Evolutionary conservation across 2,888 invertebrate genomes (phyloP).

Genomic region (Syrphus vitripennis): DNA sequence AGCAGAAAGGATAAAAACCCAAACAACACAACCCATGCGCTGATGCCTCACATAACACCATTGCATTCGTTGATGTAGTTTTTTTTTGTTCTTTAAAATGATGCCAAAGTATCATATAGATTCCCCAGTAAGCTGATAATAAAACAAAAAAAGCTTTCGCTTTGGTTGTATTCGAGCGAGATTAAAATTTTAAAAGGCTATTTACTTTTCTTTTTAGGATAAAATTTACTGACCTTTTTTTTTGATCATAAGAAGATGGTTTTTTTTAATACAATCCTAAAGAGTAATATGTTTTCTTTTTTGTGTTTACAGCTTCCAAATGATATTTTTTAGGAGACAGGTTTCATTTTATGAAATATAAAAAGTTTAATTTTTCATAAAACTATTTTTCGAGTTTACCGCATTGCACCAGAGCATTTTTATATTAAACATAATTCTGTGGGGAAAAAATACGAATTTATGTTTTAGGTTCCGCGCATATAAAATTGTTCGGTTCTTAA

Average conservation of each 20-base stretch:
- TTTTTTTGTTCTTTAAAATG: neutral
- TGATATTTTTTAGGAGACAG: neutral
- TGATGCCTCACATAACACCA: neutral
- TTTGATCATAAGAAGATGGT: neutral
- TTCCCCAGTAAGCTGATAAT: neutral
- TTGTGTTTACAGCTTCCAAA: neutral
- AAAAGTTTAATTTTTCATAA: too few relatives aligned
- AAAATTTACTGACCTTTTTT: conserved; percentile 22
- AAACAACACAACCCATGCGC: neutral
- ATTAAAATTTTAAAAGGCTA: conserved; percentile 53
- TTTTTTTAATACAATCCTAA: neutral
- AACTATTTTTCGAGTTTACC: too few relatives aligned
- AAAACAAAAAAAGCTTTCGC: neutral
- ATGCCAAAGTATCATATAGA: neutral
- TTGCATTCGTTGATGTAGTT: neutral
- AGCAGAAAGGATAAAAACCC: neutral
- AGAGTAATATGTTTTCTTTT: neutral
- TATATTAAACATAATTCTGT: too few relatives aligned
- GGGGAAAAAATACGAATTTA: too few relatives aligned
- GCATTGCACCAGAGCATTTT: too few relatives aligned
- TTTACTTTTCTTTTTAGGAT: neutral
- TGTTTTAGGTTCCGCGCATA: too few relatives aligned
- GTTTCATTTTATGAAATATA: neutral
- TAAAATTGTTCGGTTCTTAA: too few relatives aligned
- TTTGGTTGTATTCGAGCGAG: neutral